These are phyloP conservation scores for Porites australiensis DNA, from an alignment of 64 coral and sea anemone species.

Conservation along the genomic window DNA sequence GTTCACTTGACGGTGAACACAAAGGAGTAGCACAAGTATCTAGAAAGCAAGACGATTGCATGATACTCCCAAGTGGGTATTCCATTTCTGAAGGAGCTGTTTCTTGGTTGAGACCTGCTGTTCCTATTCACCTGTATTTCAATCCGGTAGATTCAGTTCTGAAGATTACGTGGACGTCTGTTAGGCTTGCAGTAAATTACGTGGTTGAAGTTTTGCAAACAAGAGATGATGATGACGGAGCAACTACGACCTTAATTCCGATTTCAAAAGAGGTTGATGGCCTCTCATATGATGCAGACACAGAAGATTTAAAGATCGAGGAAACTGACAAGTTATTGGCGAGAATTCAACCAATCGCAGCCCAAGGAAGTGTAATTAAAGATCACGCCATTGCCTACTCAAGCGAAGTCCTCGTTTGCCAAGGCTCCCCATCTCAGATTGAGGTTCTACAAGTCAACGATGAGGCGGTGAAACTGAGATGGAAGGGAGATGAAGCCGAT, in stretches of 20 bases:
- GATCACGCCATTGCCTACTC: background rate
- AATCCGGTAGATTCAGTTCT: conserved; percentile 2
- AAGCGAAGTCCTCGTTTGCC: background rate
- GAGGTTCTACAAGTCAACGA: conserved; percentile 19
- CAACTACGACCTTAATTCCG: background rate
- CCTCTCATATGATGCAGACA: background rate
- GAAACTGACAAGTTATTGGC: conserved; percentile 3
- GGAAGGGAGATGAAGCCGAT: background rate
- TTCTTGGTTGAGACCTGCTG: conserved; percentile 13
- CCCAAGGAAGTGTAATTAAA: background rate
- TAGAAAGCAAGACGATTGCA: background rate
- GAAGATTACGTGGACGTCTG: conserved; percentile 22
- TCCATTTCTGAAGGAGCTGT: background rate
- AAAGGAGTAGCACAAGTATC: conserved; percentile 10
- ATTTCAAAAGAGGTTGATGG: conserved; percentile 10
- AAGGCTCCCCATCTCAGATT: background rate
- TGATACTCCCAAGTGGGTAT: conserved; percentile 10
- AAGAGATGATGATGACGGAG: background rate
- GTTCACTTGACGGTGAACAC: background rate
- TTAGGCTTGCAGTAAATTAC: background rate
- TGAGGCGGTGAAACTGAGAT: background rate
- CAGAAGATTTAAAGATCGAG: background rate
- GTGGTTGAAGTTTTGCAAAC: background rate
- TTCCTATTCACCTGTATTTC: conserved; percentile 14
- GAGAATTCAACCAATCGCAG: background rate